phyloP scores from a whole-genome alignment of 2,113 vertebrate genomes.

The Typhlomys cinereus region DNA sequence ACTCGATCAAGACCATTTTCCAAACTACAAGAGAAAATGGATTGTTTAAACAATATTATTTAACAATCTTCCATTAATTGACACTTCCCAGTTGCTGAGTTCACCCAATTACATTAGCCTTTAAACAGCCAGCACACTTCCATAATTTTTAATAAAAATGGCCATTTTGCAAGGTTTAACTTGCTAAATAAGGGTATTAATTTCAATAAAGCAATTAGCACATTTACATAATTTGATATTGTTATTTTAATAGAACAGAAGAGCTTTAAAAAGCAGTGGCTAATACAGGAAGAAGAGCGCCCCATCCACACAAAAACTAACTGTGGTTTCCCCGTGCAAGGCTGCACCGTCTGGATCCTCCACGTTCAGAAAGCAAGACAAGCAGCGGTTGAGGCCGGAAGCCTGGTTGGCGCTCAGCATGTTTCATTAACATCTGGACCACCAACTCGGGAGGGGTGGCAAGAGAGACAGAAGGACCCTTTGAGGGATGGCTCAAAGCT shows the following conservation, averaged over 20 bases:
- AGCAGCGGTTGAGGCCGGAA: not conserved
- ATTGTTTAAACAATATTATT: conserved; percentile 81
- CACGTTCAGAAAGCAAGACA: conserved; percentile 42
- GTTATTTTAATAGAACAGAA: conserved; percentile 81
- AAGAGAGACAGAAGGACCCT: not conserved
- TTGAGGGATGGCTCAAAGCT: not conserved
- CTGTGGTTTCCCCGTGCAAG: conserved; percentile 63
- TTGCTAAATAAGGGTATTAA: conserved; percentile 80
- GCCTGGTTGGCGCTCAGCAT: not conserved
- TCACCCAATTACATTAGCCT: conserved; percentile 80
- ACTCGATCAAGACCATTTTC: conserved; percentile 64
- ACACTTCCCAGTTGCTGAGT: conserved; percentile 77
- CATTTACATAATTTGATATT: conserved; percentile 83
- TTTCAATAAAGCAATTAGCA: conserved; percentile 82
- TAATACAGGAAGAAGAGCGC: conserved; percentile 60
- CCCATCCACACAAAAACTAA: conserved; percentile 70
- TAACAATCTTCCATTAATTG: conserved; percentile 80
- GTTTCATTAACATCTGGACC: not conserved
- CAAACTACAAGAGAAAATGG: conserved; percentile 68
- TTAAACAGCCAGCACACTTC: conserved; percentile 75
- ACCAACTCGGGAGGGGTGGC: not conserved
- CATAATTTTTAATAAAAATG: conserved; percentile 81
- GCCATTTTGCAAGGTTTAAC: conserved; percentile 80
- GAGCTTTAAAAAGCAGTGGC: conserved; percentile 70
- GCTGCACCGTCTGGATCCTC: conserved; percentile 36